phyloP scores from a whole-genome alignment of 2,797 vertebrate genomes.

The Scomberomorus guttatus region DNA sequence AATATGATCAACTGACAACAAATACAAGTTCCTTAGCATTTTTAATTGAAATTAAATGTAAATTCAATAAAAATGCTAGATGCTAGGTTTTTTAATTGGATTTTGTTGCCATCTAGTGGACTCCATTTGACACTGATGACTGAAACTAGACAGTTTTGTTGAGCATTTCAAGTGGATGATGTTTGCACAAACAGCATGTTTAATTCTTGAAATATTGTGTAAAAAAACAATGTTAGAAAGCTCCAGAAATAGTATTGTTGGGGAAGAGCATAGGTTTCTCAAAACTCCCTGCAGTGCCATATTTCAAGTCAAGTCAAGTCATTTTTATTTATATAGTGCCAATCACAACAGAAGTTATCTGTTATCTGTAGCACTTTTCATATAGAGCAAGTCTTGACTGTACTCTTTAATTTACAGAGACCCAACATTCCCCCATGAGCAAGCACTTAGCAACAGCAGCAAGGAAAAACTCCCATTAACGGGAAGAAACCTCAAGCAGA shows the following conservation, averaged over 20 bases:
- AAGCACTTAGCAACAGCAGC: no score
- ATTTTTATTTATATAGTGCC: no score
- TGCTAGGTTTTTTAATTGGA: conserved; percentile 16
- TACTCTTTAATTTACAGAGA: no score
- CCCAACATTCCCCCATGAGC: no score
- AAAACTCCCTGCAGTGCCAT: background rate
- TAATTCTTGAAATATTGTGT: background rate
- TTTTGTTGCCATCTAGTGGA: conserved; percentile 72
- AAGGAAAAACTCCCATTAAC: no score
- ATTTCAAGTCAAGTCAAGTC: background rate
- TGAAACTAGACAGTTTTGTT: no score
- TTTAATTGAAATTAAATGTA: background rate
- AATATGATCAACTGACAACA: background rate
- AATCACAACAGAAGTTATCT: no score
- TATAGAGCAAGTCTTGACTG: no score
- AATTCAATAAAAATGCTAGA: background rate
- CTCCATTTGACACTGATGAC: background rate
- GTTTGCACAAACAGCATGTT: background rate
- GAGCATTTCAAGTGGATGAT: background rate
- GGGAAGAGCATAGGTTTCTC: background rate
- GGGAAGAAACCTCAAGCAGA: no score
- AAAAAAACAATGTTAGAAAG: background rate
- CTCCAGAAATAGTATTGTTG: background rate
- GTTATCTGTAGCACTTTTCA: no score
- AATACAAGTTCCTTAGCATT: background rate